Base-by-base conservation (phyloP, 2,113 vertebrate species). In the Hoplias malabaricus region DNA sequence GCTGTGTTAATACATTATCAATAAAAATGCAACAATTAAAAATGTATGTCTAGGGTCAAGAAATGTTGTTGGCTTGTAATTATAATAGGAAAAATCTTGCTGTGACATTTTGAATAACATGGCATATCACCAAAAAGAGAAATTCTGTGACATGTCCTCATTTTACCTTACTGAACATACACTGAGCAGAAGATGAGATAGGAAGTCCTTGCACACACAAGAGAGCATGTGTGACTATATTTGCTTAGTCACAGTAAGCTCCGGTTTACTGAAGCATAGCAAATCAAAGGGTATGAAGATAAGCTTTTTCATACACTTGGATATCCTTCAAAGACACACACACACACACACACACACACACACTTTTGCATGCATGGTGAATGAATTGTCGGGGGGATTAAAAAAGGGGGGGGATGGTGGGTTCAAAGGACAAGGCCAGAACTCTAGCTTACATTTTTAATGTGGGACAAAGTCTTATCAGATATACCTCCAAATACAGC, bases 281-380 rank as follows among this genome's bases (percentile, higher is more conserved):
- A 2, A n/a, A 31, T 75, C 73, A 5, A 5, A 19, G 23, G 29
- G 46, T 53, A 40, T 31, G 25, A 10, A 40, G 43, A 40, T 53
- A 46, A 42, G 43, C 27, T 43, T 50, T 72, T 34, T 48, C 54
- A 23, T 48, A 38, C 54, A 12, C 33, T 65, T 75, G 78, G 54
- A 56, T 9, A 31, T 61, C 13, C 66, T 76, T 43, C 62, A 66
- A 75, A 75, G 57, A 50, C 27, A 50, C 42, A 61, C 59, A 68
- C 67, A 46, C 34, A 29, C n/a, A n/a, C n/a, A n/a, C 56, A 33
- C 67, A 75, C 11, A 23, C 42, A 69, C 31, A 70, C 56, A 53
- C 16, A 42, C n/a, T n/a, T n/a, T n/a, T n/a, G n/a, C n/a, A n/a
- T n/a, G n/a, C n/a, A n/a, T n/a, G n/a, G n/a, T n/a, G n/a, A n/a